A percentile compares a stretch with the other conserved stretches of the same genome.
Conservation (phyloP, 2,797 vertebrate genomes). For the Avahi laniger region DNA sequence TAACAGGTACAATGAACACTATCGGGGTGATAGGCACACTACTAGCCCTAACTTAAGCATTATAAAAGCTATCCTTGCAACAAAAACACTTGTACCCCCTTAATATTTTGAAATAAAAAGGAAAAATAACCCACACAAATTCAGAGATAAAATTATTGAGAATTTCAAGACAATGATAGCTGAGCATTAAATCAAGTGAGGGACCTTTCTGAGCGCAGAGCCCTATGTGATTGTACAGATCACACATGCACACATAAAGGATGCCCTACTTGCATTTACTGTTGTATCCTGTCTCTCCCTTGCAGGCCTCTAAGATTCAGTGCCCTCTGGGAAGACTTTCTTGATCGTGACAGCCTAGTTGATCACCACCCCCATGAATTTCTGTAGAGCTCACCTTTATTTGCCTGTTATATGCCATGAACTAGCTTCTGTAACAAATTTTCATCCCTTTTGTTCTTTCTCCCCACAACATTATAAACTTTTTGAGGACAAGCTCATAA, state of each 20-base stretch:
- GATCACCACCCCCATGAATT: not conserved
- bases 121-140: not conserved
- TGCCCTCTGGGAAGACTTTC: not conserved
- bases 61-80: not conserved
- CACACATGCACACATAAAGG: not conserved
- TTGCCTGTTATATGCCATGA: not conserved
- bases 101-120: not conserved
- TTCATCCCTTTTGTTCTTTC: not conserved
- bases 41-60: not conserved
- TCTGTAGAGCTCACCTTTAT: not conserved
- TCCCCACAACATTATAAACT: not conserved
- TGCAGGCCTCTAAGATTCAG: not conserved
- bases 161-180: not conserved
- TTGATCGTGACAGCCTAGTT: not conserved
- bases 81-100: not conserved
- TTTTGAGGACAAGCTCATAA: not conserved
- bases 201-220: not conserved
- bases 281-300: not conserved
- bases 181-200: not conserved
- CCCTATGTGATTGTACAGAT: not conserved
- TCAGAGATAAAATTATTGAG: conserved; percentile 9
- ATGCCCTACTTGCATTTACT: not conserved
- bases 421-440: not conserved
- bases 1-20: not conserved
- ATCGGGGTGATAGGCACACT: not conserved